Evolutionary conservation across 1,140 invertebrate species (phyloP).

Genomic region (Thalassaphorura encarpata): DNA sequence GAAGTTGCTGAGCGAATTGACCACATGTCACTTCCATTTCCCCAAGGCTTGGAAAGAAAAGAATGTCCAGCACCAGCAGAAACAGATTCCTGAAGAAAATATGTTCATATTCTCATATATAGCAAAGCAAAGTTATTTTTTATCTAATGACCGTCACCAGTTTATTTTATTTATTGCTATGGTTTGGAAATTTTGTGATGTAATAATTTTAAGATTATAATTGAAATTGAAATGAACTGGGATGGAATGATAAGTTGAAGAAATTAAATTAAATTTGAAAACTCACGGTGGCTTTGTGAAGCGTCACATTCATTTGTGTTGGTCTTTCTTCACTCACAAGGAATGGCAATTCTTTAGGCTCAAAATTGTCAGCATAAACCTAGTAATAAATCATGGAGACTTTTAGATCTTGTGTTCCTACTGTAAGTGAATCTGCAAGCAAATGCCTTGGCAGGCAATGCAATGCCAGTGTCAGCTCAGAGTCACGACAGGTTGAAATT

Average conservation of each 20-base stretch:
- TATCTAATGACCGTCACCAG: too few relatives aligned
- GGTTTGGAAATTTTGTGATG: too few relatives aligned
- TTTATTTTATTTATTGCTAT: too few relatives aligned
- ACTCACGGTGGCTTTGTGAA: constrained; percentile 67
- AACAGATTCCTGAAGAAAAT: neutral
- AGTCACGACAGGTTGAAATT: too few relatives aligned
- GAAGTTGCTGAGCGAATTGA: too few relatives aligned
- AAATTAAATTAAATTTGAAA: neutral
- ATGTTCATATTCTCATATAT: too few relatives aligned
- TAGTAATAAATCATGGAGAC: constrained; percentile 36
- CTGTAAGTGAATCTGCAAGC: too few relatives aligned
- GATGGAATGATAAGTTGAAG: neutral
- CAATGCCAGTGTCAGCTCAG: too few relatives aligned
- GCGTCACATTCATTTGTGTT: constrained; percentile 69
- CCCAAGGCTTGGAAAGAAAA: constrained; percentile 4
- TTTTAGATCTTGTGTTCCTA: neutral
- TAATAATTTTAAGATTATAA: too few relatives aligned
- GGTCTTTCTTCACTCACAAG: constrained; percentile 74
- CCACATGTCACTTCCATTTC: neutral
- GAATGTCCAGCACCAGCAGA: constrained; percentile 1
- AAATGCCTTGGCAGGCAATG: too few relatives aligned
- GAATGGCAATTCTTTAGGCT: constrained; percentile 71
- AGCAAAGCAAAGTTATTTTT: neutral
- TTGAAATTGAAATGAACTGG: too few relatives aligned
- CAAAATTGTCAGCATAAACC: constrained; percentile 73